Base-by-base conservation (phyloP, 2,113 vertebrate genomes). In the Amblyornis subalaris region DNA sequence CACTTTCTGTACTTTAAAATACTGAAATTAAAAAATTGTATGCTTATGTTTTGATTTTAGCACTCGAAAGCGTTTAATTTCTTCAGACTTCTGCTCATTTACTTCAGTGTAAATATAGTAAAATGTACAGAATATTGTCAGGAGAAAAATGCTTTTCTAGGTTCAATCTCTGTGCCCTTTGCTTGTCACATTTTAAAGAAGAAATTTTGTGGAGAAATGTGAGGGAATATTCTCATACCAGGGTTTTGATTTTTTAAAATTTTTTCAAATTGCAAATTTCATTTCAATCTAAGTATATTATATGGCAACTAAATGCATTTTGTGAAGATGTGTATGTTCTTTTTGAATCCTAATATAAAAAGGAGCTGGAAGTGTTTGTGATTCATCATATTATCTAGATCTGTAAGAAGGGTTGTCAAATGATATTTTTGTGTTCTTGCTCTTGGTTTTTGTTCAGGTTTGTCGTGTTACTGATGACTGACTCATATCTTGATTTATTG, bases 11-110 rank as follows among this genome's bases (percentile, higher is more conserved):
- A 98, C 96, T 97, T 98, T 83, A 97, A 98, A 97, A 98, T 98
- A 96, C 87, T 98, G 97, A 98, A 98, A 98, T 98, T 98, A 98
- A 98, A 98, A 96, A 96, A 91, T 93, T 97, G 97, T 98, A 98
- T 97, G 96, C 96, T 97, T 98, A 97, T 96, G 97, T 98, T 98
- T 97, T 97, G 96, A 97, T 98, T 97, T 97, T 97, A 97, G 98
- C 95, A 97, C 96, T 96, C 94, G 38, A 90, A 93, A 84, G 97
- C 1, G 97, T 97, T 97, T 98, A 98, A 96, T 98, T 98, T 97
- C 86, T 96, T 96, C 67, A 89, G 60, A 73, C 69, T 95, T 91
- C 89, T 96, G 92, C 90, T 97, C 50, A n/a, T 64, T 96, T 84
- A 26, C 69, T 90, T 92, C 69, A 58, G 18, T 90, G 87, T 95